Evolutionary conservation across 2,797 vertebrate genomes (phyloP).

Genomic region (Bryconaethiops microstoma): DNA sequence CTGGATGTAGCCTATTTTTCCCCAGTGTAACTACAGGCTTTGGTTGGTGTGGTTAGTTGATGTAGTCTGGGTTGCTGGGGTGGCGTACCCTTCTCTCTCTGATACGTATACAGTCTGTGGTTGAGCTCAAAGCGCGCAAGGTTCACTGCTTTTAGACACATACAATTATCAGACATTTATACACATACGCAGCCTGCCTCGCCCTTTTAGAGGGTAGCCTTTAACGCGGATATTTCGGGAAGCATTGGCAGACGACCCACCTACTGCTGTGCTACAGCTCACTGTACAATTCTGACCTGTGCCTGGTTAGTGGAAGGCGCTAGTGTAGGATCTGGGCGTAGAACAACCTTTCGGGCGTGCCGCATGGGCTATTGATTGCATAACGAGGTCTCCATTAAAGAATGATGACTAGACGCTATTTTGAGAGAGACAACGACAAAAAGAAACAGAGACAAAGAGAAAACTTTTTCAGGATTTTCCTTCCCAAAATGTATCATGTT

Average conservation of each 20-base stretch:
- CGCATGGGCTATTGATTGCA: neutral
- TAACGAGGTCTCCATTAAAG: neutral
- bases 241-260: slow-evolving; percentile 48
- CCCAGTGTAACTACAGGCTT: slow-evolving; percentile 50
- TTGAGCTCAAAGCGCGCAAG: slow-evolving; percentile 46
- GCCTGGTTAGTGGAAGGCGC: neutral
- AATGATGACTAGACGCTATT: neutral
- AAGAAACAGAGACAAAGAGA: neutral
- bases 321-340: neutral
- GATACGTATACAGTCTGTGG: slow-evolving; percentile 54
- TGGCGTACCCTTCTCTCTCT: slow-evolving; percentile 43
- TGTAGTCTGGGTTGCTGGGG: slow-evolving; percentile 31
- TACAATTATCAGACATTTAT: slow-evolving; percentile 62
- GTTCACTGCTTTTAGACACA: slow-evolving; percentile 61
- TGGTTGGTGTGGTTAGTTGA: slow-evolving; percentile 48
- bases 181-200: slow-evolving; percentile 54
- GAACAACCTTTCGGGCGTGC: neutral
- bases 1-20: slow-evolving; percentile 30
- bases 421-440: neutral
- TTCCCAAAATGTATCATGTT: no score
- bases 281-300: slow-evolving; percentile 38
- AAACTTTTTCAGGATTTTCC: no score
- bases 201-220: slow-evolving; percentile 55
- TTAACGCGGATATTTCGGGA: slow-evolving; percentile 59
- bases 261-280: slow-evolving; percentile 37